These are phyloP conservation scores for Felis chaus DNA, from an alignment of 2,113 vertebrate species.

Conservation along the genomic window DNA sequence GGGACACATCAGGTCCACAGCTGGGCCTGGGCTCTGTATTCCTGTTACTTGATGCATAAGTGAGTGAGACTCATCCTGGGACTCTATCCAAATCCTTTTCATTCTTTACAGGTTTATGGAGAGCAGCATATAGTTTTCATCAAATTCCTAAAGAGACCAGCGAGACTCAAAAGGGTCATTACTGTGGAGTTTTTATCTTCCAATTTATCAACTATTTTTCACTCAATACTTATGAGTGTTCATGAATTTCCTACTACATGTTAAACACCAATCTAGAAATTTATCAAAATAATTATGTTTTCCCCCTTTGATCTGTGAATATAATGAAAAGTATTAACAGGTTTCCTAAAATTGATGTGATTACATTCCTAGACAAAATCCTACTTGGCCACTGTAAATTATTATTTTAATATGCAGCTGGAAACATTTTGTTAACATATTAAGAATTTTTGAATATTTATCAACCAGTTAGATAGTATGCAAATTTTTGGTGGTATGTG, in stretches of 20 bases:
- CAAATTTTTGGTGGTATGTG: neutral
- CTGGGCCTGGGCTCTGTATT: neutral
- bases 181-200: neutral
- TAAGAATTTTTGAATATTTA: neutral
- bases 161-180: neutral
- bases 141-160: neutral
- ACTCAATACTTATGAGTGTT: neutral
- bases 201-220: neutral
- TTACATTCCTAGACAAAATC: neutral
- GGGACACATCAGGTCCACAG: neutral
- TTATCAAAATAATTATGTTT: neutral
- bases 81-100: neutral
- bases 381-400: neutral
- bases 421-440: neutral
- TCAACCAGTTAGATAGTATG: neutral
- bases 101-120: neutral
- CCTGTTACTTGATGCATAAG: neutral
- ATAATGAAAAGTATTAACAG: neutral
- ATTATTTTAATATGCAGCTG: neutral
- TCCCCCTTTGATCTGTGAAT: neutral
- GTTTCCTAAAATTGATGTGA: neutral
- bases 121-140: neutral
- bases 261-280: neutral
- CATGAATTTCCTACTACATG: neutral
- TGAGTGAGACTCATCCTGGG: neutral